phyloP scores from a whole-genome alignment of 2,797 vertebrate genomes.

The Podargus strigoides region DNA sequence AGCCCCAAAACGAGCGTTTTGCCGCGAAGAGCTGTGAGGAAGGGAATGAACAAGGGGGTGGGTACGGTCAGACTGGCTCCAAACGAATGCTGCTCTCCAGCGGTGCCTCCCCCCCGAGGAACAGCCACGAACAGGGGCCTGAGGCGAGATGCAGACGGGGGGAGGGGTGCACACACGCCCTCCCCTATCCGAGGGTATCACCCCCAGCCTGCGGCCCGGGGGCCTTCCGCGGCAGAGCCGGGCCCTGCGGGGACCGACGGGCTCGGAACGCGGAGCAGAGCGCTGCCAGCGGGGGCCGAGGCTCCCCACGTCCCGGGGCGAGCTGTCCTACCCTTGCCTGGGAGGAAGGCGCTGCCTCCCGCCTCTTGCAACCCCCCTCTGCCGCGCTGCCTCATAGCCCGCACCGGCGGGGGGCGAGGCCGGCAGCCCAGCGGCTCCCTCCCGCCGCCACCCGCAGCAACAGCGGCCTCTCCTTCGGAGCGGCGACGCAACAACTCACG shows the following conservation, averaged over 20 bases:
- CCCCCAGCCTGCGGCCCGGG: neutral
- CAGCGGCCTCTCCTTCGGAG: rapidly evolving
- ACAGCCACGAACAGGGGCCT: rapidly evolving
- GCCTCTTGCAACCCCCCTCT: no score
- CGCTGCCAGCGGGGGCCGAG: neutral
- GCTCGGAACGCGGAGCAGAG: neutral
- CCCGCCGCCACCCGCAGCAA: rapidly evolving
- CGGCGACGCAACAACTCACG: neutral
- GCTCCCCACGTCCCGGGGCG: rapidly evolving
- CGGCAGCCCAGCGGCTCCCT: no score
- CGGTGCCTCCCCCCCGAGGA: rapidly evolving
- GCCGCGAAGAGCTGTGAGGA: rapidly evolving
- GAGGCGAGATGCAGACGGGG: rapidly evolving
- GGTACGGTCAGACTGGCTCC: rapidly evolving
- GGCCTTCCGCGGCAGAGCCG: neutral
- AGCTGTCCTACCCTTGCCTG: neutral
- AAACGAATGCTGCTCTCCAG: rapidly evolving
- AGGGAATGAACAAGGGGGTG: rapidly evolving
- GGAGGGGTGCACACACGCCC: rapidly evolving
- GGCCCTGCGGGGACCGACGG: rapidly evolving
- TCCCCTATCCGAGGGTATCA: rapidly evolving
- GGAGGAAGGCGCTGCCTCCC: neutral
- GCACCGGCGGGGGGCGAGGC: neutral
- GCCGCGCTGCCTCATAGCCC: no score
- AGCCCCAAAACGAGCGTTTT: neutral